A percentile compares a stretch with the other conserved stretches of the same genome.
Conservation (phyloP, 1,140 invertebrate genomes). For the Aradophagus sp. region DNA sequence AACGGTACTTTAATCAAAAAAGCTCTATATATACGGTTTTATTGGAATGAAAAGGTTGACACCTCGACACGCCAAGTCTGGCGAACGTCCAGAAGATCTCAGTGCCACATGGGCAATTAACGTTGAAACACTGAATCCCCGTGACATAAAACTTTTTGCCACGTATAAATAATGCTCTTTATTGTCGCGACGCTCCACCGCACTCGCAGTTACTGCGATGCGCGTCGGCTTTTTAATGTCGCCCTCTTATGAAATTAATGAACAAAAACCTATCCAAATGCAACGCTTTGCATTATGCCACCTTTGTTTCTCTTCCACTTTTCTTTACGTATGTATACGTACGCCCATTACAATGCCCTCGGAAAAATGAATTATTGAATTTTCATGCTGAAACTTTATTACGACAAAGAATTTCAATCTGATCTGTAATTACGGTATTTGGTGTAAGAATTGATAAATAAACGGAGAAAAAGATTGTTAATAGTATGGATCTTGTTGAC, state of each 20-base stretch:
- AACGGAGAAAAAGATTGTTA: too few species aligned
- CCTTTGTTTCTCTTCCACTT: neutral
- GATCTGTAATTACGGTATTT: too few species aligned
- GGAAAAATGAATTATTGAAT: constrained; percentile 2
- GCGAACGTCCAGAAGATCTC: constrained; percentile 45
- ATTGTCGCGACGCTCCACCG: constrained; percentile 14
- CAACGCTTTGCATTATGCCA: constrained; percentile 19
- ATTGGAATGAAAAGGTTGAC: constrained; percentile 41
- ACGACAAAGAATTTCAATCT: too few species aligned
- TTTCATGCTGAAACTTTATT: too few species aligned
- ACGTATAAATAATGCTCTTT: constrained; percentile 44
- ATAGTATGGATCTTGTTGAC: too few species aligned
- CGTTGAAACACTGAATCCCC: constrained; percentile 34
- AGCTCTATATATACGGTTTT: constrained; percentile 19
- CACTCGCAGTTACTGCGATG: constrained; percentile 10
- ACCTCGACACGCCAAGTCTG: constrained; percentile 42
- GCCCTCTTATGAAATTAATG: constrained; percentile 23
- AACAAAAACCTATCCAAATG: constrained; percentile 25
- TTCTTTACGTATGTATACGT: constrained; percentile 8
- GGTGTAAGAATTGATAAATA: too few species aligned
- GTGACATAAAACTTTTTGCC: constrained; percentile 39
- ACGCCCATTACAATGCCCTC: neutral
- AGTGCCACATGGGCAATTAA: constrained; percentile 45
- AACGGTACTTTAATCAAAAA: constrained; percentile 37
- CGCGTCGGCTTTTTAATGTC: constrained; percentile 21